Evolutionary conservation across 2,888 invertebrate species (phyloP), one percentile per base, ranked within the genome.

Genomic region (Laothoe populi): DNA sequence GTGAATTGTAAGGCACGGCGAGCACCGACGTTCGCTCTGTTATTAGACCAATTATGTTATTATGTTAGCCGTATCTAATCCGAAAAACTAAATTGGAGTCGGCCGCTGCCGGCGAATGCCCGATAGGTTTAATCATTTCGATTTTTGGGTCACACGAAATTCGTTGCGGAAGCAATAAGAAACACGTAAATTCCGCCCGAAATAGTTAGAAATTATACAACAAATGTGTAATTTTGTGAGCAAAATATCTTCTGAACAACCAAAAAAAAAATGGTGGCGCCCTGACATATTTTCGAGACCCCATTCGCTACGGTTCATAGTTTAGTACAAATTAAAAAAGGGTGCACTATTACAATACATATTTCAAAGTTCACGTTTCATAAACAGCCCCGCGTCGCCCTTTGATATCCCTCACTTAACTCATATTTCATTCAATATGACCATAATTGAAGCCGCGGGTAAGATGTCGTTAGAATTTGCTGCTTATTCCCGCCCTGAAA

Each of bases 31-130:
- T 81, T 84, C 79, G 82, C 83, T 80, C 87, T 92, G 87, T 92
- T 92, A 92, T 92, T 92, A 92, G 89, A 90, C 79, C 92, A 92
- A 92, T 92, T 92, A 92, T 92, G 92, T 92, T 91, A 92, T 92
- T 92, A 92, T 90, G 88, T 90, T 88, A 83, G 90, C 90, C 90
- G 92, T 92, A 90, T 92, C 92, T 92, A 92, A 92, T 92, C 88
- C 88, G 85, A 91, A 92, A 92, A 92, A 92, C 88, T 88, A 92
- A 92, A 92, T 92, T 92, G 92, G 92, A 90, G 86, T 86, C 81
- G 82, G 84, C 85, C 90, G 90, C 92, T 91, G 92, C 90, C 90
- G 91, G 90, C 91, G 81, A 87, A 86, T 87, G 88, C 85, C 86
- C 87, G 87, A 89, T 90, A 90, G 88, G 88, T 90, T 86, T 90